Conservation (phyloP, 2,888 invertebrate species). For the Pemphredon lugubris region DNA sequence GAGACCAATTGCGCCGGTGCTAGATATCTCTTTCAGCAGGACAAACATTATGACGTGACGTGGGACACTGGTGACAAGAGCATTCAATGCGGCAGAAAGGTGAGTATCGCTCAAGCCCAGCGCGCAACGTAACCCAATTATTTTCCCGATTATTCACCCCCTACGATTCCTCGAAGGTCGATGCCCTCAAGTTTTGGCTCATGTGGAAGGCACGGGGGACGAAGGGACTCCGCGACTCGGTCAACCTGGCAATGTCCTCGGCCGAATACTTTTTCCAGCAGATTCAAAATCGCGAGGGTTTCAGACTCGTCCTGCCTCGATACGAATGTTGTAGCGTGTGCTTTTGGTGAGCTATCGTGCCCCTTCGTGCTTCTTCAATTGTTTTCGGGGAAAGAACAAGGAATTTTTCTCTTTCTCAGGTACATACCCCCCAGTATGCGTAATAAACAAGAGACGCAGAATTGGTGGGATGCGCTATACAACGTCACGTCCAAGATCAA, state of each 20-base stretch:
- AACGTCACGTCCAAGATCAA: slow-evolving; percentile 87
- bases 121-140: no score
- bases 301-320: slow-evolving; percentile 84
- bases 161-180: slow-evolving; percentile 87
- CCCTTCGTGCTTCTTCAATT: background rate
- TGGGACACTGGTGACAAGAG: slow-evolving; percentile 94
- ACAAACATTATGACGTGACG: slow-evolving; percentile 90
- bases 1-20: slow-evolving; percentile 88
- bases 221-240: slow-evolving; percentile 83
- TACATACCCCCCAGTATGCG: slow-evolving; percentile 84
- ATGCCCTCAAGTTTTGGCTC: slow-evolving; percentile 95
- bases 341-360: slow-evolving; percentile 89
- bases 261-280: slow-evolving; percentile 83
- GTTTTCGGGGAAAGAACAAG: no score
- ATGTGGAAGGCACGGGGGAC: slow-evolving; percentile 94
- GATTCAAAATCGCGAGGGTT: slow-evolving; percentile 83
- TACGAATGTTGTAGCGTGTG: slow-evolving; percentile 92
- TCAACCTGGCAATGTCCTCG: slow-evolving; percentile 86
- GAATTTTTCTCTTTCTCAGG: slow-evolving; percentile 76
- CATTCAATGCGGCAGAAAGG: slow-evolving; percentile 95
- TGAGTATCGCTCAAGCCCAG: slow-evolving; percentile 61
- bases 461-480: slow-evolving; percentile 83
- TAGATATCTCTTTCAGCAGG: slow-evolving; percentile 91
- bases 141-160: no score
- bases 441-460: slow-evolving; percentile 77